phyloP scores from a whole-genome alignment of 1,140 invertebrate genomes.

The Monochamus saltuarius region DNA sequence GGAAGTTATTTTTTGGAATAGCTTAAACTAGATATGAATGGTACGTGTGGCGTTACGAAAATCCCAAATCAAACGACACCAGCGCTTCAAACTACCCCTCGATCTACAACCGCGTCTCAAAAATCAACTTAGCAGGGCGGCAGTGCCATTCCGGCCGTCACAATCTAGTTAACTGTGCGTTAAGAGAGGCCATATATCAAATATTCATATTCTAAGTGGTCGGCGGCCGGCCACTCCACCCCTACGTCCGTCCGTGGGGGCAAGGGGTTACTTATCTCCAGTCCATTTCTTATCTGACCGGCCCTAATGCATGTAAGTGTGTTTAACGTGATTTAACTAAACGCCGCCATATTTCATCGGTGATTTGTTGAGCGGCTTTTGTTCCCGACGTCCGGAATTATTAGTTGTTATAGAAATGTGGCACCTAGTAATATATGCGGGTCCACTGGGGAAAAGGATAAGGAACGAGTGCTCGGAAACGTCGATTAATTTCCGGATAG shows the following conservation, averaged over 20 bases:
- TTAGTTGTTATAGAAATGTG: too few relatives aligned
- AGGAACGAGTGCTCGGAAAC: not conserved
- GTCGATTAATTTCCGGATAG: not conserved
- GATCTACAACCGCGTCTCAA: too few relatives aligned
- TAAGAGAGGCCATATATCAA: constrained; percentile 23
- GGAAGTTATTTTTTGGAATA: too few relatives aligned
- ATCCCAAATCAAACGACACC: too few relatives aligned
- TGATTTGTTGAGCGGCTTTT: constrained; percentile 17
- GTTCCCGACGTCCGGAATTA: constrained; percentile 7
- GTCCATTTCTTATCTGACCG: constrained; percentile 15
- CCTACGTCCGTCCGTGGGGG: constrained; percentile 2
- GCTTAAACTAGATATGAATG: too few relatives aligned
- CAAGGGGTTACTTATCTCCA: constrained; percentile 14
- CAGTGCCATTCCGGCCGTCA: constrained; percentile 8
- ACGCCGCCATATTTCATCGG: constrained; percentile 11
- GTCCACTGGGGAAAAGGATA: too few relatives aligned
- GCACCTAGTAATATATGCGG: too few relatives aligned
- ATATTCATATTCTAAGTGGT: constrained; percentile 30
- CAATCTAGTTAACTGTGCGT: constrained; percentile 22
- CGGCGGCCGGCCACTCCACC: constrained; percentile 6
- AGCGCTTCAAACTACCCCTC: too few relatives aligned
- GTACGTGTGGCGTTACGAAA: too few relatives aligned
- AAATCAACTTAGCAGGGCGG: not conserved
- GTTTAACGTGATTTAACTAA: constrained; percentile 17
- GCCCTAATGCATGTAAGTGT: constrained; percentile 14